Evolutionary conservation across 2,888 invertebrate genomes (phyloP).

Genomic region (Platerodrilus igneus): DNA sequence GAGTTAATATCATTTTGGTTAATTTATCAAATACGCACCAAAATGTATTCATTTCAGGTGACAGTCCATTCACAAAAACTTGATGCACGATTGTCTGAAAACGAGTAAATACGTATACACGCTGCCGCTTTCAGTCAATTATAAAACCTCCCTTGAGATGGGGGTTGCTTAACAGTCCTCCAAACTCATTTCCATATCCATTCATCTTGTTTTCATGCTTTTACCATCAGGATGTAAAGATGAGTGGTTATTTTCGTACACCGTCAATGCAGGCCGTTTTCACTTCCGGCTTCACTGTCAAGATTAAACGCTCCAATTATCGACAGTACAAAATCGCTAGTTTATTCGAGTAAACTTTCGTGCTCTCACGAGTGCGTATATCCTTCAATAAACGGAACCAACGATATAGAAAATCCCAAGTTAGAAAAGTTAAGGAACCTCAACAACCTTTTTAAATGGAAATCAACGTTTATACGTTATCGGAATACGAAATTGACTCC

Average conservation of each 20-base stretch:
- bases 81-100: constrained; percentile 26
- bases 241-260: constrained; percentile 20
- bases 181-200: constrained; percentile 30
- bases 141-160: constrained; percentile 26
- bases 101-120: constrained; percentile 24
- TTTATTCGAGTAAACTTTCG: too few relatives aligned
- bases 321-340: too few relatives aligned
- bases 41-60: constrained; percentile 25
- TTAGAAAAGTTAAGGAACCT: constrained; percentile 18
- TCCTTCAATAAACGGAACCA: constrained; percentile 14
- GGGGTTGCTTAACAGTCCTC: constrained; percentile 28
- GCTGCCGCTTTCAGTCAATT: constrained; percentile 29
- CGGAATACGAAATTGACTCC: constrained; percentile 37
- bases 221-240: constrained; percentile 23
- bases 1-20: too few relatives aligned
- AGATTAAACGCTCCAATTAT: too few relatives aligned
- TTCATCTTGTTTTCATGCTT: constrained; percentile 28
- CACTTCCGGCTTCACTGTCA: too few relatives aligned
- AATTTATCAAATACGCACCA: constrained; percentile 22
- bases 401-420: constrained; percentile 16
- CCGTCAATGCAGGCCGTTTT: too few relatives aligned
- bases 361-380: constrained; percentile 12
- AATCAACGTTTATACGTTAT: constrained; percentile 36
- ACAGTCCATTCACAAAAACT: constrained; percentile 25
- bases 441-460: constrained; percentile 38